phyloP scores from a whole-genome alignment of 2,113 vertebrate genomes.

The Pedetes capensis region DNA sequence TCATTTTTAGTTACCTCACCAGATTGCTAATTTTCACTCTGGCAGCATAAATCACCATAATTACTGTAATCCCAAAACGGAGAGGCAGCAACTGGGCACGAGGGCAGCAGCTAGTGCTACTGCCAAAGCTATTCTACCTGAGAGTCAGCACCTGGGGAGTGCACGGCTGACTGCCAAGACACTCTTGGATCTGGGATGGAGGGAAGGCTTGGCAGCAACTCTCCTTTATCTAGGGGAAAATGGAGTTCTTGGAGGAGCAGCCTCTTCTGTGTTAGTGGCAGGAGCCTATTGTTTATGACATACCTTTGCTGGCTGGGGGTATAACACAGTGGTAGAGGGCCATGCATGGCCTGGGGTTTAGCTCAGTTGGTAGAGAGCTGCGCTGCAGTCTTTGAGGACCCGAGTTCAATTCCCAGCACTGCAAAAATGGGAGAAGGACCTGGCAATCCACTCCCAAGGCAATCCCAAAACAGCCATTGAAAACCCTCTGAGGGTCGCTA shows the following conservation, averaged over 20 bases:
- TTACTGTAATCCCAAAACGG: neutral
- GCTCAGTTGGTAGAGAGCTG: too few relatives aligned
- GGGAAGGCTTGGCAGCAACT: neutral
- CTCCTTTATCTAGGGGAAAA: neutral
- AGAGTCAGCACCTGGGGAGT: neutral
- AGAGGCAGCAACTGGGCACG: neutral
- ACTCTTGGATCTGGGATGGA: neutral
- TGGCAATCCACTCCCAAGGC: too few relatives aligned
- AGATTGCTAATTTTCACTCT: slow-evolving; percentile 73
- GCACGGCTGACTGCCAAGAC: neutral
- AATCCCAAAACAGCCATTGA: too few relatives aligned
- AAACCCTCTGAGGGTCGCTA: too few relatives aligned
- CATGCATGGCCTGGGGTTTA: neutral
- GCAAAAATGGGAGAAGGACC: too few relatives aligned
- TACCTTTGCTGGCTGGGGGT: neutral
- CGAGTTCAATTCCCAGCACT: neutral
- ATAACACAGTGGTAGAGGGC: neutral
- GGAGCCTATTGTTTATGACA: neutral
- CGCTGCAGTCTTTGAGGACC: too few relatives aligned
- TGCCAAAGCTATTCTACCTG: neutral
- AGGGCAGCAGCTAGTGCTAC: neutral
- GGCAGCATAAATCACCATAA: slow-evolving; percentile 65
- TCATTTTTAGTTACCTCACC: slow-evolving; percentile 63
- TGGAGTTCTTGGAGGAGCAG: neutral
- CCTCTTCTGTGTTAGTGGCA: neutral